Evolutionary conservation across 2,888 invertebrate genomes (phyloP).

Genomic region (Anorthoa munda): DNA sequence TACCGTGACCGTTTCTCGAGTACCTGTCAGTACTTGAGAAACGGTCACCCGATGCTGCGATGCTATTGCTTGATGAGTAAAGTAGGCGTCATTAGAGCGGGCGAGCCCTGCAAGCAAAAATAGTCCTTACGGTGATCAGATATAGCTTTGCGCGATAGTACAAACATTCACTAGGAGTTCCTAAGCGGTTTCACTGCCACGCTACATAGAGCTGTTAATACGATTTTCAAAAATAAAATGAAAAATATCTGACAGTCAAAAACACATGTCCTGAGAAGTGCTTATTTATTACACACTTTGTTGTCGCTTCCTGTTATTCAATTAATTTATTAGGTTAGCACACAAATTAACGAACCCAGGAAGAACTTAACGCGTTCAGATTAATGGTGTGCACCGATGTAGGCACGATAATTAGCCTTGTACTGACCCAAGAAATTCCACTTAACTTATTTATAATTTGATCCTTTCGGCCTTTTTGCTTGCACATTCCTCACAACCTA

Average conservation of each 20-base stretch:
- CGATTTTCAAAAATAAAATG: conserved; percentile 74
- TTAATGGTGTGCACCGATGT: conserved; percentile 74
- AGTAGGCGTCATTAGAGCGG: too few relatives aligned
- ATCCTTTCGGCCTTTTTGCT: conserved; percentile 46
- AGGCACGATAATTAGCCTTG: conserved; percentile 65
- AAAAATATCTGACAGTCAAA: conserved; percentile 76
- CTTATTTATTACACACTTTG: conserved; percentile 87
- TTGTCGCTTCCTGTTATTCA: conserved; percentile 83
- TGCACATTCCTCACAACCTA: conserved; percentile 36
- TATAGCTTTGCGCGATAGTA: too few relatives aligned
- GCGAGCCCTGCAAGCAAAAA: too few relatives aligned
- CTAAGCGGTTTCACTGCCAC: conserved; percentile 81
- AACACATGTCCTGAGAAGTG: conserved; percentile 78
- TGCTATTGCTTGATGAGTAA: too few relatives aligned
- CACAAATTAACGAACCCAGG: conserved; percentile 85
- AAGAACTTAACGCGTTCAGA: conserved; percentile 81
- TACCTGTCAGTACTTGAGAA: too few relatives aligned
- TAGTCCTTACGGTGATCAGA: too few relatives aligned
- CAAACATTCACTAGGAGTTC: conserved; percentile 81
- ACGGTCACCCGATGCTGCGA: too few relatives aligned
- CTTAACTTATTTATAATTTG: conserved; percentile 57
- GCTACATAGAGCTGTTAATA: conserved; percentile 82
- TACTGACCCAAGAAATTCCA: conserved; percentile 59
- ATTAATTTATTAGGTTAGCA: conserved; percentile 87
- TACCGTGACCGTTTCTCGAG: too few relatives aligned